Conservation (phyloP, 2,797 vertebrate genomes). For the Sebastes vulpes region DNA sequence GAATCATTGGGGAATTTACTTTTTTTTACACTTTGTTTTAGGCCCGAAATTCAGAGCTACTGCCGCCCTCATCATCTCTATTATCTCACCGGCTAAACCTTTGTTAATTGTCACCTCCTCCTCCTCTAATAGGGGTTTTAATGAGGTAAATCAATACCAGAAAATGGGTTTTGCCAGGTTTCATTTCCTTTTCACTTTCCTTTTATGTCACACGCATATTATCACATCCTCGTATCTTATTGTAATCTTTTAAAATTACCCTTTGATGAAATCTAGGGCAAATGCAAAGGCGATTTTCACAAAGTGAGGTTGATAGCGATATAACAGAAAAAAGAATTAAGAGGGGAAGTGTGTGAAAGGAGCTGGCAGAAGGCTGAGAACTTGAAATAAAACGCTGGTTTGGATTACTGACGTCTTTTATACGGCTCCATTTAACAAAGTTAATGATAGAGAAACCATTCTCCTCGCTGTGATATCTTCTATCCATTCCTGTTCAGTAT, state of each 20-base stretch:
- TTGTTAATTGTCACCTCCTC: neutral
- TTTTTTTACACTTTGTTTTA: neutral
- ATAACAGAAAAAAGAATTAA: neutral
- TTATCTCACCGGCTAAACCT: neutral
- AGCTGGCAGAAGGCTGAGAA: neutral
- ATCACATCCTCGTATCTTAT: neutral
- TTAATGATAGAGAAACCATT: neutral
- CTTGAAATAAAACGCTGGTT: slow-evolving; percentile 3
- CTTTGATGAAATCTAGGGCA: neutral
- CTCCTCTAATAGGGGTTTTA: neutral
- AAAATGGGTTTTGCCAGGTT: neutral
- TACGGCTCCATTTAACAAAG: neutral
- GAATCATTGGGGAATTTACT: neutral
- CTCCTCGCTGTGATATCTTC: neutral
- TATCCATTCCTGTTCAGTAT: neutral
- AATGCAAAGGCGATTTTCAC: slow-evolving; percentile 1
- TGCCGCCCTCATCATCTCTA: neutral
- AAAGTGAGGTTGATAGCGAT: slow-evolving; percentile 3
- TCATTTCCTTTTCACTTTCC: neutral
- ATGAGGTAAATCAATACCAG: neutral
- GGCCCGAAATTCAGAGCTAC: neutral
- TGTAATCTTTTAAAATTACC: neutral
- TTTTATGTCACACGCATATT: slow-evolving; percentile 3
- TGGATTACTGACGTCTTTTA: neutral
- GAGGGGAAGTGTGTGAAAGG: neutral